A percentile compares a stretch with the other conserved stretches of the same genome.
These are phyloP conservation scores for Parotocinclus haroldoi DNA, from an alignment of 2,797 vertebrate species.

Conservation along the genomic window DNA sequence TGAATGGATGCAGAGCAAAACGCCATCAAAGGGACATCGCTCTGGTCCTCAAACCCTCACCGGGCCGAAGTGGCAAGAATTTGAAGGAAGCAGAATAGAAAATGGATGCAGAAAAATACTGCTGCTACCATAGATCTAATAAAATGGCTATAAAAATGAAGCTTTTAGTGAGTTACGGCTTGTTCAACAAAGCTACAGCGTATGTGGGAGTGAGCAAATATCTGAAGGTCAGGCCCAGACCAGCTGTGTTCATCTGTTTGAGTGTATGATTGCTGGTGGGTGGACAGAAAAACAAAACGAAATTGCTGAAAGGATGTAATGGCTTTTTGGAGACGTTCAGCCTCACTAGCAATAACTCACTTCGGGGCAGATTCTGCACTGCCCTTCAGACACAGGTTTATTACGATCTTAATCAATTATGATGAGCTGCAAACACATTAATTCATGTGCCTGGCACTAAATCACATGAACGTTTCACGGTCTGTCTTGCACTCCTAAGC, in stretches of 20 bases:
- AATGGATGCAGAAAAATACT: slow-evolving; percentile 16
- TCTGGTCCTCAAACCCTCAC: background rate
- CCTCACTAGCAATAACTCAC: slow-evolving; percentile 60
- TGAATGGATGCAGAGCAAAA: too few relatives aligned
- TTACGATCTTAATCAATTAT: background rate
- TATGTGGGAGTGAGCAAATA: slow-evolving; percentile 59
- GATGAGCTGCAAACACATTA: slow-evolving; percentile 59
- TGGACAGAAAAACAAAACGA: slow-evolving; percentile 36
- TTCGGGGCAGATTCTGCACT: slow-evolving; percentile 48
- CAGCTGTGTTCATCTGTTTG: slow-evolving; percentile 23
- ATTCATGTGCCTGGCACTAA: slow-evolving; percentile 70
- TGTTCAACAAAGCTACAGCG: background rate
- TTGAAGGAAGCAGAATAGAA: background rate
- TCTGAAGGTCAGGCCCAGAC: slow-evolving; percentile 51
- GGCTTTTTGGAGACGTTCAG: slow-evolving; percentile 57
- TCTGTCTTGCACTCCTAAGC: too few relatives aligned
- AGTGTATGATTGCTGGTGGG: slow-evolving; percentile 36
- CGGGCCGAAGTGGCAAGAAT: background rate
- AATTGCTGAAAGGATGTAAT: slow-evolving; percentile 32
- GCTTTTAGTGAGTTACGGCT: slow-evolving; percentile 15
- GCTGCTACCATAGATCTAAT: background rate
- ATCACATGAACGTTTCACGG: slow-evolving; percentile 54
- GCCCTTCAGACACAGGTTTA: slow-evolving; percentile 4
- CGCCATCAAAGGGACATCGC: too few relatives aligned
- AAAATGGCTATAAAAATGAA: background rate